A percentile compares a stretch with the other conserved stretches of the same genome.
phyloP scores from a whole-genome alignment of 2,888 invertebrate genomes.

The Busseola fusca region DNA sequence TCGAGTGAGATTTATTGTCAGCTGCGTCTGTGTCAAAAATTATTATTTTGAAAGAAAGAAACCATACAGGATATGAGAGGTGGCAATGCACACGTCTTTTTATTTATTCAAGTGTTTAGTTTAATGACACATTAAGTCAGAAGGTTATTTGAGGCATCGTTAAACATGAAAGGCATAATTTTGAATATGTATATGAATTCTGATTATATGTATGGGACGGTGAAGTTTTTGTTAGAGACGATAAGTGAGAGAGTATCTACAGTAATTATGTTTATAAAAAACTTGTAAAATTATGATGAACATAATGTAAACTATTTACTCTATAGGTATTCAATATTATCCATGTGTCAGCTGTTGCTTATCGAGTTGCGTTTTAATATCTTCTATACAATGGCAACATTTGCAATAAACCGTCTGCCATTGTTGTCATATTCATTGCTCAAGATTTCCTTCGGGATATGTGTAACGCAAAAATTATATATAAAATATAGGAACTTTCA shows the following conservation, averaged over 20 bases:
- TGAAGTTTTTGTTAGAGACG: conserved; percentile 36
- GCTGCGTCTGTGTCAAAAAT: conserved; percentile 69
- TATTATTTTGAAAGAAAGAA: conserved; percentile 46
- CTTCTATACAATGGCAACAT: background rate
- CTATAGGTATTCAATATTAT: background rate
- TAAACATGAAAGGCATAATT: conserved; percentile 73
- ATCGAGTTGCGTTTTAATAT: background rate
- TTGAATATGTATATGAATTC: conserved; percentile 61
- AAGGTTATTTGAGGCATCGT: conserved; percentile 75
- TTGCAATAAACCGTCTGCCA: background rate
- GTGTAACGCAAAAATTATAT: background rate
- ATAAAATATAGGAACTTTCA: background rate
- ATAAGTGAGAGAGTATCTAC: background rate
- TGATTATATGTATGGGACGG: conserved; percentile 47
- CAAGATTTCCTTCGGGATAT: background rate
- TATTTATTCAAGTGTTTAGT: conserved; percentile 79
- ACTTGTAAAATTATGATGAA: background rate
- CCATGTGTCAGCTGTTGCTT: conserved; percentile 12
- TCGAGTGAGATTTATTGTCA: conserved; percentile 76
- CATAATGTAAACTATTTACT: conserved; percentile 2
- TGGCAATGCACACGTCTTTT: conserved; percentile 61
- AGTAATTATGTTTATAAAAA: background rate
- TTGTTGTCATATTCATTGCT: conserved; percentile 5
- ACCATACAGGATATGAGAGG: conserved; percentile 65
- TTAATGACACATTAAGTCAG: conserved; percentile 76